Evolutionary conservation across 2,113 vertebrate species (phyloP), one percentile per base, ranked within the genome.

Genomic region (Axis porcinus): DNA sequence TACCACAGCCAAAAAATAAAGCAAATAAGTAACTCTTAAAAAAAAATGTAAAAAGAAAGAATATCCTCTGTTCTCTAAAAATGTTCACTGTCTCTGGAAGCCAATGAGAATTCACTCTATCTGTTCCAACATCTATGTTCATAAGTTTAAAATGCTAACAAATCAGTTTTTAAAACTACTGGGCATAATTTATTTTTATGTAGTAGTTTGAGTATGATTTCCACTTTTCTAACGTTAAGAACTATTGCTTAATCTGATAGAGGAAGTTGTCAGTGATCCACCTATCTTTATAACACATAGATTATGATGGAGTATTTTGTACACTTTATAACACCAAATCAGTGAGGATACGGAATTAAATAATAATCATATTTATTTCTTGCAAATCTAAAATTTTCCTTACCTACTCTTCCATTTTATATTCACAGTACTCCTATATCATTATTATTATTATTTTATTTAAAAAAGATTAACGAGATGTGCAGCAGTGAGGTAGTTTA

Each of bases 61-160:
- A 70, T 28, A 47, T 98, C 0, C 57, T 98, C 70, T 96, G 23
- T 52, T 84, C 86, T 89, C 87, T 47, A 62, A 94, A 86, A 14
- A 52, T 15, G 12, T 55, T 88, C 60, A 81, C 0, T 25, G 8
- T 40, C 27, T 92, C 28, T 57, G 25, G 55, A 7, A 86, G 5
- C 12, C 95, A 60, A 11, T 74, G 54, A 58, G 28, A 89, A 1
- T 62, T 89, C 55, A 55, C 2, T 14, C 0, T 19, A 55, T 25
- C 12, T 86, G 1, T 52, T 90, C 33, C 60, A 60, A 67, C 40
- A 57, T 36, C 16, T 27, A 27, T 64, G 3, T 67, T 6, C 14
- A 6, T 36, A 33, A 67, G 2, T 23, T 79, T 86, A 36, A 83
- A 70, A 57, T 52, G 11, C 5, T 92, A 54, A n/a, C 30, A 86